Conservation (phyloP, 2,797 vertebrate species). For the Miichthys miiuy region DNA sequence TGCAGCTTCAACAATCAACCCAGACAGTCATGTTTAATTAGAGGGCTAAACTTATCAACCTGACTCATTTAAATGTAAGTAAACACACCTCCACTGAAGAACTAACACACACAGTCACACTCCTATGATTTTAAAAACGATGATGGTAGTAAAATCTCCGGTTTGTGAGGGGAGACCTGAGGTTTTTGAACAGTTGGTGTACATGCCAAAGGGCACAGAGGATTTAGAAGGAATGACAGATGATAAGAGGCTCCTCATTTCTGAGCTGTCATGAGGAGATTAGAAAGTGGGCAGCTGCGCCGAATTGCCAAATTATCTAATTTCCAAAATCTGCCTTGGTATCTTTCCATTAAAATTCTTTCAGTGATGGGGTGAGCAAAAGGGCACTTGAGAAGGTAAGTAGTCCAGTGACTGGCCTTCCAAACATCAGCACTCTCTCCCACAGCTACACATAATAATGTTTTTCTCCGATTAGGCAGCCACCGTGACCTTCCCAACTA, state of each 20-base stretch:
- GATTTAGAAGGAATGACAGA: conserved; percentile 73
- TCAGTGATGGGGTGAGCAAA: conserved; percentile 55
- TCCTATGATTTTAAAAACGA: conserved; percentile 45
- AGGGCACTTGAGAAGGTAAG: conserved; percentile 55
- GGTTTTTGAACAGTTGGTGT: conserved; percentile 55
- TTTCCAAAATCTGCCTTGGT: conserved; percentile 70
- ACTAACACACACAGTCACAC: conserved; percentile 54
- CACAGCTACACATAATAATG: conserved; percentile 53
- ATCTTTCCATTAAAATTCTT: conserved; percentile 78
- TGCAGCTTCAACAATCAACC: conserved; percentile 55
- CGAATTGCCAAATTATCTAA: conserved; percentile 68
- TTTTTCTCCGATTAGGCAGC: conserved; percentile 63
- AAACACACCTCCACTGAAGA: conserved; percentile 49
- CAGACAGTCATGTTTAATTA: conserved; percentile 70
- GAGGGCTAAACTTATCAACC: conserved; percentile 53
- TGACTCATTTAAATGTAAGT: conserved; percentile 53
- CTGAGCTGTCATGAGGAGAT: conserved; percentile 72
- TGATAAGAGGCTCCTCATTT: conserved; percentile 73
- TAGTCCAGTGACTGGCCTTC: conserved; percentile 42
- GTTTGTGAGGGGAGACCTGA: conserved; percentile 52
- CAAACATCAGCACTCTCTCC: conserved; percentile 49
- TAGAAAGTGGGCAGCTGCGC: conserved; percentile 68
- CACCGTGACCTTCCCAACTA: conserved; percentile 72
- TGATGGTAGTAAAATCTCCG: conserved; percentile 33
- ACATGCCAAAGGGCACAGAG: conserved; percentile 47